These are phyloP conservation scores for Trichomycterus rosablanca DNA, from an alignment of 2,113 vertebrate species.

Conservation along the genomic window DNA sequence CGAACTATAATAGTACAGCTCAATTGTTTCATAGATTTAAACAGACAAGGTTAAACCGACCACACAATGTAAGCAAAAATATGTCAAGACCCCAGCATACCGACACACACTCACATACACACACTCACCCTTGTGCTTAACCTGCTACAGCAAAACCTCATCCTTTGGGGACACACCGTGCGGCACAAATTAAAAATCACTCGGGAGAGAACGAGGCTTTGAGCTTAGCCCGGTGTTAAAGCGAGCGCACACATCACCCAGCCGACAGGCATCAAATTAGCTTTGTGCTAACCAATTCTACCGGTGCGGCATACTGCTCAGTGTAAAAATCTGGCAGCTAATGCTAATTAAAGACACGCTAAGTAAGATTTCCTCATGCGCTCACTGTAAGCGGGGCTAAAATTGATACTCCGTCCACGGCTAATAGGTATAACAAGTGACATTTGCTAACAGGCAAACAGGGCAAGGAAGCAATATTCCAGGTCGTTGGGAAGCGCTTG, in stretches of 20 bases:
- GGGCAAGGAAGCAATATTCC: no score
- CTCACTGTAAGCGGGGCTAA: neutral
- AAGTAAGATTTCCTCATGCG: slow-evolving; percentile 22
- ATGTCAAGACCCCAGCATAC: neutral
- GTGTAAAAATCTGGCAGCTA: neutral
- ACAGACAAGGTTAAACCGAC: slow-evolving; percentile 58
- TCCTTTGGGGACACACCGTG: slow-evolving; percentile 35
- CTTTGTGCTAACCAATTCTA: slow-evolving; percentile 8
- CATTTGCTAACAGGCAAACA: neutral
- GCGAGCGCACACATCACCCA: neutral
- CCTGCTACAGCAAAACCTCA: slow-evolving; percentile 33
- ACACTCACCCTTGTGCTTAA: slow-evolving; percentile 25
- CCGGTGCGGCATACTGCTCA: neutral
- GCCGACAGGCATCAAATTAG: slow-evolving; percentile 27
- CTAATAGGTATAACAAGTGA: neutral
- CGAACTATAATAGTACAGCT: no score
- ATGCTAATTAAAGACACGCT: slow-evolving; percentile 26
- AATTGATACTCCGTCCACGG: neutral
- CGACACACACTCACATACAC: slow-evolving; percentile 21
- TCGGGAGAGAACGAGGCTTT: slow-evolving; percentile 39
- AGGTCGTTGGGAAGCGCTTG: no score
- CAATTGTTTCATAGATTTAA: no score
- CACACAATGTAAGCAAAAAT: slow-evolving; percentile 20
- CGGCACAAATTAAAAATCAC: slow-evolving; percentile 45
- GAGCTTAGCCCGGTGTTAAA: slow-evolving; percentile 25